These are phyloP conservation scores for Semicossyphus pulcher DNA, from an alignment of 2,113 vertebrate genomes.

Conservation along the genomic window DNA sequence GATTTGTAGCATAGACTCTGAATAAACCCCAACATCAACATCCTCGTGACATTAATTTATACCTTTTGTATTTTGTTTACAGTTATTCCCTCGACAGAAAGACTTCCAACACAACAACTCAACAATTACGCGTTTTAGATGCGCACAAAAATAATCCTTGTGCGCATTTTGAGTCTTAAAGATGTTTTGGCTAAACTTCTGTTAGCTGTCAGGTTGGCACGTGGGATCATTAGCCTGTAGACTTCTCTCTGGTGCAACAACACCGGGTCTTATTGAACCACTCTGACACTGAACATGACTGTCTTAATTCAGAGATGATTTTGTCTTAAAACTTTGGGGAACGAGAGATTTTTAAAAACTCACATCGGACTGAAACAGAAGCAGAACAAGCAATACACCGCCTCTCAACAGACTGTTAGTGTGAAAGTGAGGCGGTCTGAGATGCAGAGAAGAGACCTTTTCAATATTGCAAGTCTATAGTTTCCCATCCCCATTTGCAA, in stretches of 20 bases:
- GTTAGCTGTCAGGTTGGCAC: constrained; percentile 46
- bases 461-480: constrained; percentile 78
- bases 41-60: constrained; percentile 39
- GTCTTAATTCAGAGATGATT: constrained; percentile 60
- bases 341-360: not conserved
- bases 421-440: constrained; percentile 22
- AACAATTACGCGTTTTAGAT: not conserved
- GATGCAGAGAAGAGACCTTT: constrained; percentile 60
- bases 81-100: constrained; percentile 54
- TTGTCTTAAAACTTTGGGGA: constrained; percentile 59
- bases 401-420: constrained; percentile 47
- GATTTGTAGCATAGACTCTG: constrained; percentile 54
- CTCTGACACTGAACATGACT: constrained; percentile 33
- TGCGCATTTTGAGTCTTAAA: constrained; percentile 72
- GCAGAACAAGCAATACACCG: constrained; percentile 70
- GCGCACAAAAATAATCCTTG: constrained; percentile 20
- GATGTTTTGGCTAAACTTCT: constrained; percentile 47
- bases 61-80: constrained; percentile 76
- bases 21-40: constrained; percentile 10
- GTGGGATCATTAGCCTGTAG: constrained; percentile 63
- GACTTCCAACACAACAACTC: constrained; percentile 34
- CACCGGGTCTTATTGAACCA: constrained; percentile 61
- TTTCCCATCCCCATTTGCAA: constrained; percentile 61
- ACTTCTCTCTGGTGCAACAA: constrained; percentile 41
- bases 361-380: constrained; percentile 47